phyloP scores from a whole-genome alignment of 92 coral and sea anemone species.

The Actinernus sp. region DNA sequence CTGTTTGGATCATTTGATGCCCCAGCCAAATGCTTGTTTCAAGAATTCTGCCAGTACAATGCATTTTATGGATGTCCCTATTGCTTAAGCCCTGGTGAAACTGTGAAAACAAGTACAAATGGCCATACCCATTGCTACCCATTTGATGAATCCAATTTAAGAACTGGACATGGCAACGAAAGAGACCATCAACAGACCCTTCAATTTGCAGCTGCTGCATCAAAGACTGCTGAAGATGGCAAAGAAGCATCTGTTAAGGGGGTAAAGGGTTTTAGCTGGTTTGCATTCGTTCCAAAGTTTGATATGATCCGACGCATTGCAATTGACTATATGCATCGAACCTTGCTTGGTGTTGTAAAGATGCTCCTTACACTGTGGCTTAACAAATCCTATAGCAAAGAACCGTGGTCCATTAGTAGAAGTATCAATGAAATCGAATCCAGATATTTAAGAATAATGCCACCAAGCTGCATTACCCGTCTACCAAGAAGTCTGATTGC shows the following conservation, averaged over 20 bases:
- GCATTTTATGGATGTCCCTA: slow-evolving; percentile 67
- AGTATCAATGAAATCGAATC: slow-evolving; percentile 28
- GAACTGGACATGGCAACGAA: slow-evolving; percentile 39
- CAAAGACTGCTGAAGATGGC: slow-evolving; percentile 28
- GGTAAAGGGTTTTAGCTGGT: slow-evolving; percentile 60
- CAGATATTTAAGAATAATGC: slow-evolving; percentile 25
- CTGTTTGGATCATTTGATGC: slow-evolving; percentile 76
- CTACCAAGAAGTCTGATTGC: slow-evolving; percentile 60
- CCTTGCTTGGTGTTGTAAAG: slow-evolving; percentile 57
- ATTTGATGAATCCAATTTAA: slow-evolving; percentile 24
- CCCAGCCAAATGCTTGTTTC: slow-evolving; percentile 76
- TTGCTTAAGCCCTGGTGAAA: slow-evolving; percentile 62
- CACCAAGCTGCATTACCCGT: slow-evolving; percentile 61
- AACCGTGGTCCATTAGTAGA: slow-evolving; percentile 46
- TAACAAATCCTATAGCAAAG: slow-evolving; percentile 14
- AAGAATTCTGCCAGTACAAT: slow-evolving; percentile 65
- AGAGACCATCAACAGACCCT: slow-evolving; percentile 56
- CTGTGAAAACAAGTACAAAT: slow-evolving; percentile 44
- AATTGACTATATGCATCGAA: slow-evolving; percentile 71
- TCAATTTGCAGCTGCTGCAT: slow-evolving; percentile 41
- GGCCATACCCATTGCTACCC: slow-evolving; percentile 69
- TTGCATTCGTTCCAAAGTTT: slow-evolving; percentile 33
- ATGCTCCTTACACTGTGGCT: slow-evolving; percentile 61
- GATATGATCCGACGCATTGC: slow-evolving; percentile 61
- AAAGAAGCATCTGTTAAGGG: slow-evolving; percentile 30